phyloP scores from a whole-genome alignment of 1,140 invertebrate genomes.

The Penaeus vannamei region DNA sequence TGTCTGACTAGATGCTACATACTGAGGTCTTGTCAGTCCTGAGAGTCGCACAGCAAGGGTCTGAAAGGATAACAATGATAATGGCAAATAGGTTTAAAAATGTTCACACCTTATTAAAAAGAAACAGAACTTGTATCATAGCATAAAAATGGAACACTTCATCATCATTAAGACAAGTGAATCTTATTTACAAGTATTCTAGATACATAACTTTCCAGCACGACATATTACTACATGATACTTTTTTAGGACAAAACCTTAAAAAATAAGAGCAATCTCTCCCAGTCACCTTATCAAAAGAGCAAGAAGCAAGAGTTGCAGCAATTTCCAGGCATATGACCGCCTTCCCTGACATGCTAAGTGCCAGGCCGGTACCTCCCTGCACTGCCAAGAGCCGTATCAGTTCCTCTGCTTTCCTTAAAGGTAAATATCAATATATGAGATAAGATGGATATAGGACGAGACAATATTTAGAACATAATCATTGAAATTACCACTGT shows the following conservation, averaged over 20 bases:
- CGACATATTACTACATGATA: too few relatives aligned
- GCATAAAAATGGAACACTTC: too few relatives aligned
- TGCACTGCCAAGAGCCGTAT: conserved; percentile 35
- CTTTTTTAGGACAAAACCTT: too few relatives aligned
- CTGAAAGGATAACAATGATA: not conserved
- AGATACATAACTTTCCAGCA: too few relatives aligned
- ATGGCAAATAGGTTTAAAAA: too few relatives aligned
- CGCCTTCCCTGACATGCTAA: conserved; percentile 26
- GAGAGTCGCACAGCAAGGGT: conserved; percentile 32
- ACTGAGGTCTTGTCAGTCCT: conserved; percentile 40
- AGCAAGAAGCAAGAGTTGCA: not conserved
- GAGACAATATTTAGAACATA: too few relatives aligned
- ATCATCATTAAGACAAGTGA: too few relatives aligned
- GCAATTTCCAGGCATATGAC: conserved; percentile 51
- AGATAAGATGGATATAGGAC: not conserved
- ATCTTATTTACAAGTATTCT: too few relatives aligned
- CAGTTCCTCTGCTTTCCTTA: conserved; percentile 51
- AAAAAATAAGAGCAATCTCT: too few relatives aligned
- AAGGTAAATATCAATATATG: not conserved
- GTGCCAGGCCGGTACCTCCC: conserved; percentile 6
- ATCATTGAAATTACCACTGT: too few relatives aligned
- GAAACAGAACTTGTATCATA: too few relatives aligned
- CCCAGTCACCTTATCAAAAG: conserved; percentile 26
- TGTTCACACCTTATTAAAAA: too few relatives aligned
- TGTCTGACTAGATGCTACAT: conserved; percentile 46